Conservation (phyloP, 2,888 invertebrate species). For the Phaedon cochleariae region DNA sequence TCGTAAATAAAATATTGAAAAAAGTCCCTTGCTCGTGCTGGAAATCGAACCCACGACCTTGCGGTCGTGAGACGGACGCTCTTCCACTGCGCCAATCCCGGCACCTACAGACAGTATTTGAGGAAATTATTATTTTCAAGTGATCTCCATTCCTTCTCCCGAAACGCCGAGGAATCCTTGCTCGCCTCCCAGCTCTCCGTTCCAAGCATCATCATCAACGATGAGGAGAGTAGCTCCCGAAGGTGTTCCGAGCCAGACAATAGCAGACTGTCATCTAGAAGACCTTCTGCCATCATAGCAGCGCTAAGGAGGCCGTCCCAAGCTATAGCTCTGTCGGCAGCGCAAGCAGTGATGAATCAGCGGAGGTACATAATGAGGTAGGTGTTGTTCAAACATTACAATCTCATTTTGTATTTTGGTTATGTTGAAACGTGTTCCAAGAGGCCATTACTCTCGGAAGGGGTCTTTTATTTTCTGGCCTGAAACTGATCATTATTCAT, state of each 20-base stretch:
- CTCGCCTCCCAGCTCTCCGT: neutral
- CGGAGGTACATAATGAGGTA: slow-evolving; percentile 53
- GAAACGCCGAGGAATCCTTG: neutral
- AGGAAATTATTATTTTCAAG: neutral
- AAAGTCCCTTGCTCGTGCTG: too few relatives aligned
- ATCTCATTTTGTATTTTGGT: too few relatives aligned
- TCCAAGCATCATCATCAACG: neutral
- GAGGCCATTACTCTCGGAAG: too few relatives aligned
- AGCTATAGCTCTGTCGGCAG: slow-evolving; percentile 68
- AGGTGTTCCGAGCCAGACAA: slow-evolving; percentile 11
- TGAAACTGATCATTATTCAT: too few relatives aligned
- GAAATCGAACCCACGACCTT: too few relatives aligned
- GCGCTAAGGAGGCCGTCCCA: slow-evolving; percentile 70
- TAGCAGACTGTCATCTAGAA: slow-evolving; percentile 58
- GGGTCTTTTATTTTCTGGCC: too few relatives aligned
- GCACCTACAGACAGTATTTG: too few relatives aligned
- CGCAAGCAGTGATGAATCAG: slow-evolving; percentile 59
- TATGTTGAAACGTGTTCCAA: too few relatives aligned
- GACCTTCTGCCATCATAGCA: slow-evolving; percentile 72
- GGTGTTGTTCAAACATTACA: too few relatives aligned
- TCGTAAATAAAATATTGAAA: too few relatives aligned
- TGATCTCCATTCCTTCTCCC: neutral
- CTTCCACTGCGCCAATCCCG: too few relatives aligned
- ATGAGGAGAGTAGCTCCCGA: neutral
- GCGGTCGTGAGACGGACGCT: too few relatives aligned